Evolutionary conservation across 1,140 invertebrate species (phyloP), one percentile per base, ranked within the genome.

Genomic region (Lordiphosa collinella): DNA sequence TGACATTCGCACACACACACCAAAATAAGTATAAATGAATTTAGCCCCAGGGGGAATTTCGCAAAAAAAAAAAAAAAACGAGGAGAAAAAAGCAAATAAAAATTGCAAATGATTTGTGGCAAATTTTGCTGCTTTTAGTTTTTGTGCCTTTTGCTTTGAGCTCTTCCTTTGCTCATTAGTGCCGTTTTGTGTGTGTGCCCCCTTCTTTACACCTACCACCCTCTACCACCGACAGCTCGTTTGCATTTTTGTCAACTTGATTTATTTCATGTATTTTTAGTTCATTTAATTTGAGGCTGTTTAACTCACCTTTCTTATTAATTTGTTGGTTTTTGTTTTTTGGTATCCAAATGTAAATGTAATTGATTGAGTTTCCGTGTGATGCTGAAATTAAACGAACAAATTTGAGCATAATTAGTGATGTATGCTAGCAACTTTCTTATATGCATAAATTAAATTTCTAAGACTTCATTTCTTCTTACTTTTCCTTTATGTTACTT

Each of bases 31-130:
- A 76, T 68, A 72, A 67, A 80, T 79, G 76, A 80, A 76, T 82
- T 84, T 82, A 56, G 72, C 72, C 71, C 46, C 76, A 63, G 63
- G 78, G 71, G 65, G 78, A 84, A 84, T 78, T 79, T 82, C 61
- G 67, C 68, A 65, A 72, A 82, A 76, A 74, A 73, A 18, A 54
- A 51, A 40, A 52, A 54, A 44, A 51, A 36, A 43, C 14, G 11
- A 16, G 35, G 16, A 34, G 40, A 56, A 60, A 73, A 63, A 64
- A 65, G 54, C 41, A 49, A 36, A 52, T 71, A 68, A 72, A 79
- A 84, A 84, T 84, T 58, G 73, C 72, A 82, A 82, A 82, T 82
- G 78, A 82, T 82, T 82, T 82, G 72, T 73, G 72, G 72, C 78
- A 60, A 82, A 66, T 70, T 75, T 71, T 73, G 44, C 65, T 48